Base-by-base conservation (phyloP, 2,888 invertebrate species). In the Pseudoips prasinana region DNA sequence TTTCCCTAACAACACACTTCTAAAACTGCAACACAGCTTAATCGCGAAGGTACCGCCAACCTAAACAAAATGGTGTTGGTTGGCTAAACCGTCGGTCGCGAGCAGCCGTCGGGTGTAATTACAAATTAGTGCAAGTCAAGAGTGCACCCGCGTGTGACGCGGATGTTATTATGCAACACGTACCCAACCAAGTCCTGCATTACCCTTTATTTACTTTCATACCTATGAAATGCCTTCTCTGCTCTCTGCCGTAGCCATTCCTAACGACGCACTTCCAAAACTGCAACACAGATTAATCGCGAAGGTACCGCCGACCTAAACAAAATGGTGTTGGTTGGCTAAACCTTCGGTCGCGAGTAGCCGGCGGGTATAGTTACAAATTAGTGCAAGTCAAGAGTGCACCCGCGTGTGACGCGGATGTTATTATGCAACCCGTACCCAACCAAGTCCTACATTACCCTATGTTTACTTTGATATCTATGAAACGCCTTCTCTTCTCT, bases 41-140 rank as follows among this genome's bases (percentile, higher is more conserved):
- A 35, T 49, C 34, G 46, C 1, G 1, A 9, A 9, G 9, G 6
- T 22, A n/a, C 2, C 34, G 11, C 34, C 4, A 10, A 23, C 40
- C 51, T 47, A 29, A 31, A 10, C 20, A 46, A 30, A 49, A 25
- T 14, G 14, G 18, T 4, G 51, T 28, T 17, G 11, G 40, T 34
- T 40, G 34, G 46, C 39, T 46, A 32, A 45, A 50, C 14, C 14
- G 2, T 5, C 3, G 2, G 40, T 29, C 44, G 20, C 32, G 17
- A 9, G 27, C 7, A 11, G n/a, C 25, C 24, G 36, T 32, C 31
- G 44, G 58, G 56, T 49, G 71, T 79, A 79, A 83, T 82, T 79
- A 76, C 70, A 70, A 77, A 77, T 81, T 76, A 78, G 67, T 66
- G 50, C 63, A 39, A 46, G 65, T 73, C 78, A 75, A 75, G 80